These are phyloP conservation scores for Sciaenops ocellatus DNA, from an alignment of 2,797 vertebrate genomes.

Conservation along the genomic window DNA sequence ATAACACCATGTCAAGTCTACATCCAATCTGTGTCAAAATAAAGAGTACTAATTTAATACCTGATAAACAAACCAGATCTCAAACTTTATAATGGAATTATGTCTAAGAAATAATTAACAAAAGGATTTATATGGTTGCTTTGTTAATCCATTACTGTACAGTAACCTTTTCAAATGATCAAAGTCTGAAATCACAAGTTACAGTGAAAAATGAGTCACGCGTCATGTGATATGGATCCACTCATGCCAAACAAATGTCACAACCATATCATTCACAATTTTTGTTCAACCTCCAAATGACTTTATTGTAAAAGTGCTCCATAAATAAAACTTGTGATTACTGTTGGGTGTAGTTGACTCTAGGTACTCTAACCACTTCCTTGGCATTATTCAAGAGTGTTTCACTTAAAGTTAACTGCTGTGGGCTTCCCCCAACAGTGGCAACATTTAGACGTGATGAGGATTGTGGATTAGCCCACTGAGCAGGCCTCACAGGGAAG, in stretches of 20 bases:
- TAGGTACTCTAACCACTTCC: slow-evolving; percentile 44
- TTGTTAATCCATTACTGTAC: not conserved
- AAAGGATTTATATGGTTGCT: not conserved
- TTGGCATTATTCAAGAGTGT: slow-evolving; percentile 48
- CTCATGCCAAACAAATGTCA: not conserved
- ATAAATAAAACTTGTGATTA: slow-evolving; percentile 49
- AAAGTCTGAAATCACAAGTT: not conserved
- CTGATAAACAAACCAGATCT: not conserved
- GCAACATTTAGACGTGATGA: slow-evolving; percentile 50
- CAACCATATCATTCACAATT: slow-evolving; percentile 9
- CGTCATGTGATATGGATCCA: not conserved
- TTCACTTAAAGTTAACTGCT: slow-evolving; percentile 59
- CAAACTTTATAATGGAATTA: not conserved
- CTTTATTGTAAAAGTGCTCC: slow-evolving; percentile 9
- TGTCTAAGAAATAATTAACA: not conserved
- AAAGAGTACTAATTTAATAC: not conserved
- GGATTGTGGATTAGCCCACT: slow-evolving; percentile 57
- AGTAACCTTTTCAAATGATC: not conserved
- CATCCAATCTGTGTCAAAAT: not conserved
- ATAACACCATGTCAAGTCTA: not conserved
- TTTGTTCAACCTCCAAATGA: slow-evolving; percentile 10
- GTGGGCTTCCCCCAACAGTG: slow-evolving; percentile 37
- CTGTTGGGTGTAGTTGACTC: slow-evolving; percentile 34
- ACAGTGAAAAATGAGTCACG: not conserved
- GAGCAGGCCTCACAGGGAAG: slow-evolving; percentile 49